Evolutionary conservation across 2,888 invertebrate species (phyloP).

Genomic region (Anoncus sp.): DNA sequence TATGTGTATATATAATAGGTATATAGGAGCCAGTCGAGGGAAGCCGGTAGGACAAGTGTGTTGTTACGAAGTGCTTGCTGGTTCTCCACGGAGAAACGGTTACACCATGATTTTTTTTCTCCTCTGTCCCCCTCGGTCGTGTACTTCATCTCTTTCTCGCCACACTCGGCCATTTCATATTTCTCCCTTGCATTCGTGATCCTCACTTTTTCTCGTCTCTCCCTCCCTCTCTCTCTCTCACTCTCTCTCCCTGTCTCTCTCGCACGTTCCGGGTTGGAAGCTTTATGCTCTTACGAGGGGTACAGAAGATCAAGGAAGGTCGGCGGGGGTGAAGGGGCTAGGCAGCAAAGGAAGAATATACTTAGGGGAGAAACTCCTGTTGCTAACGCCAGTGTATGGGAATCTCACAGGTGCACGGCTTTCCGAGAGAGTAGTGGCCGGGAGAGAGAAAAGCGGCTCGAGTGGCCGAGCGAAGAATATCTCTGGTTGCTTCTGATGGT

Average conservation of each 20-base stretch:
- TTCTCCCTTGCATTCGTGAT: constrained; percentile 41
- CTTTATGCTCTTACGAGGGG: constrained; percentile 53
- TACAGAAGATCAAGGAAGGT: constrained; percentile 58
- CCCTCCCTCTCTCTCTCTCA: constrained; percentile 10
- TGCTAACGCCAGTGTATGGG: constrained; percentile 77
- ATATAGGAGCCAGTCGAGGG: constrained; percentile 43
- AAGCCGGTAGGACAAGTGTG: constrained; percentile 80
- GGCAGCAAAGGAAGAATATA: constrained; percentile 73
- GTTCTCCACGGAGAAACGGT: constrained; percentile 78
- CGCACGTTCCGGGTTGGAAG: neutral
- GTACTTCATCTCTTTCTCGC: constrained; percentile 1
- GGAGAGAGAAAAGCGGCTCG: too few relatives aligned
- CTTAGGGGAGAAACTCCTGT: constrained; percentile 65
- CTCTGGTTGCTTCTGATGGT: too few relatives aligned
- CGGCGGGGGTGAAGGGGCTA: constrained; percentile 57
- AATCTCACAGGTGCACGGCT: constrained; percentile 82
- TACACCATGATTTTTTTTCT: constrained; percentile 78
- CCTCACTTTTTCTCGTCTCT: constrained; percentile 35
- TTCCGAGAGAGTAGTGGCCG: too few relatives aligned
- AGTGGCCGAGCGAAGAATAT: neutral
- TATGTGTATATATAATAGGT: constrained; percentile 33
- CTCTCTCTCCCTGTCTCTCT: constrained; percentile 5
- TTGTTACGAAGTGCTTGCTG: constrained; percentile 71
- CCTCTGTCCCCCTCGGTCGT: constrained; percentile 37
- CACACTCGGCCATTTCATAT: constrained; percentile 40